Evolutionary conservation across 2,113 vertebrate species (phyloP), one percentile per base, ranked within the genome.

Genomic region (Ictalurus punctatus): DNA sequence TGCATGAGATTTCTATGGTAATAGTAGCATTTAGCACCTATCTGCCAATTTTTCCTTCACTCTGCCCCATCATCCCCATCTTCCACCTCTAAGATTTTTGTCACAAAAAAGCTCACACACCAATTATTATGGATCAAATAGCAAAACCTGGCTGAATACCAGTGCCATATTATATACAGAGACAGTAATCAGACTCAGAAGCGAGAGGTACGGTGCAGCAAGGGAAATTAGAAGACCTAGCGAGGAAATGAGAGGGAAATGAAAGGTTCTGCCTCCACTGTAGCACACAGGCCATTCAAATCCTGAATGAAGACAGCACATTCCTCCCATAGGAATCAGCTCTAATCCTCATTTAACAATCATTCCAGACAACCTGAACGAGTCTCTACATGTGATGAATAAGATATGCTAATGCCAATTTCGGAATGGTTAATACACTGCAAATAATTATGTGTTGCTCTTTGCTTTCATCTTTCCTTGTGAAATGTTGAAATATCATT

Each of bases 341-440:
- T 84, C 56, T 73, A 71, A 86, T 89, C 40, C 83, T 65, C 79
- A 71, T 74, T 88, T 82, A 87, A 79, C 86, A 92, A 89, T 90
- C 86, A 90, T 58, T 54, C 25, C 9, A 63, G 87, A 88, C 82
- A 90, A 54, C 56, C 80, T n/a, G 58, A 91, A 90, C 88, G 80
- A 86, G 78, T 79, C 89, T 89, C 84, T 88, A 89, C 87, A 83
- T 87, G 78, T 89, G 89, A 92, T 90, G 88, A 92, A 92, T 85
- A 90, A 90, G 88, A 92, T 86, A 78, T 90, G 85, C 88, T 88
- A 83, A 84, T 90, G 88, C 71, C 90, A 91, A 92, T 93, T 93
- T 90, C 91, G 87, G 86, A 91, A 90, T 83, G 84, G 76, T 61
- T 92, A 91, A 90, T 85, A 87, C 89, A 89, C 82, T 71, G 56